phyloP scores from a whole-genome alignment of 2,888 invertebrate species.

The Himalopsyche tibetana region DNA sequence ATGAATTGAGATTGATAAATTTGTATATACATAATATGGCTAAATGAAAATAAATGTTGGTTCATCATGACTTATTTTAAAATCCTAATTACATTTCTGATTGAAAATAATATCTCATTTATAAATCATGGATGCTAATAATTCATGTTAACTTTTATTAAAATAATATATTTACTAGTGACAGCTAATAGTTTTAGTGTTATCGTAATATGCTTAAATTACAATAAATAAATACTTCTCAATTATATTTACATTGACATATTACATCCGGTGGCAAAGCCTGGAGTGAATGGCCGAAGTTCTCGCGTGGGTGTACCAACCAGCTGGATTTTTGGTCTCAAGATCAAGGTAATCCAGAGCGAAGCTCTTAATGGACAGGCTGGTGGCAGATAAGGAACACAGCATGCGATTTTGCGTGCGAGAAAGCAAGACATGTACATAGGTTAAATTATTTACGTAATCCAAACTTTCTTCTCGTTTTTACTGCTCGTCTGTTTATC shows the following conservation, averaged over 20 bases:
- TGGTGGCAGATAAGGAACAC: constrained; percentile 20
- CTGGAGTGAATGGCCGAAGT: constrained; percentile 23
- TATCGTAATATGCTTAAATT: no score
- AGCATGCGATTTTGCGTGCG: constrained; percentile 10
- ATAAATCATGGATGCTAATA: no score
- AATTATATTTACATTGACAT: constrained; percentile 19
- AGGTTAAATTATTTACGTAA: not conserved
- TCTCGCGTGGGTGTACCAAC: constrained; percentile 7
- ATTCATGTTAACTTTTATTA: no score
- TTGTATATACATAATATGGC: no score
- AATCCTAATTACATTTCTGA: no score
- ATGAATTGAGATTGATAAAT: no score
- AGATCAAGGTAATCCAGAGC: constrained; percentile 37
- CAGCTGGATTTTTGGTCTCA: constrained; percentile 9
- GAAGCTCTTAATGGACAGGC: not conserved
- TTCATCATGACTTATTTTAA: no score
- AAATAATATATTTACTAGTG: no score
- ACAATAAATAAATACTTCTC: constrained; percentile 19
- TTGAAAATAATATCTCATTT: no score
- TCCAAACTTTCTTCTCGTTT: constrained; percentile 29
- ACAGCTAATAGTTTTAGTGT: no score
- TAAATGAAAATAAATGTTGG: no score
- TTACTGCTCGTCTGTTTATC: not conserved
- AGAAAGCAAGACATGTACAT: not conserved
- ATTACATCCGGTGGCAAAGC: constrained; percentile 32